Evolutionary conservation across 2,113 vertebrate species (phyloP).

Genomic region (Amphiprion ocellaris): DNA sequence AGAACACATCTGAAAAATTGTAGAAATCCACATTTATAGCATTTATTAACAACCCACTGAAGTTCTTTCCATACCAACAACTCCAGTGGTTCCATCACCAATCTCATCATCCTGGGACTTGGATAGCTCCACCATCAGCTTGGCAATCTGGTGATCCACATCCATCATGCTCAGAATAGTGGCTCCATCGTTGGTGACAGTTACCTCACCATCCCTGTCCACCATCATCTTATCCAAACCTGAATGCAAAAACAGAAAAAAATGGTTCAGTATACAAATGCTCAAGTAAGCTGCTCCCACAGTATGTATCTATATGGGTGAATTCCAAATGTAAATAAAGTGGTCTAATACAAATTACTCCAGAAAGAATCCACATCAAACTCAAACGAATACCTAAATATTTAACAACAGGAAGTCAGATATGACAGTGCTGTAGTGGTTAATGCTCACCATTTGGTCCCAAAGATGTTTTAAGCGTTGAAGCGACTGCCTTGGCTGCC

Average conservation of each 20-base stretch:
- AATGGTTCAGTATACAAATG: neutral
- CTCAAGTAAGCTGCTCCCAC: neutral
- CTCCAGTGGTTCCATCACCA: slow-evolving; percentile 98
- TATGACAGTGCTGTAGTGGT: neutral
- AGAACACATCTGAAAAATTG: neutral
- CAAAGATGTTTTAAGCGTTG: slow-evolving; percentile 94
- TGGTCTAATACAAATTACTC: too few relatives aligned
- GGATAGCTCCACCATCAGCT: slow-evolving; percentile 98
- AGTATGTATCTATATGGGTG: too few relatives aligned
- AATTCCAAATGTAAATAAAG: too few relatives aligned
- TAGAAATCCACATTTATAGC: neutral
- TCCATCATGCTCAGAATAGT: slow-evolving; percentile 99
- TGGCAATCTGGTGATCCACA: slow-evolving; percentile 98
- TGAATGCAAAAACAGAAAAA: slow-evolving; percentile 55
- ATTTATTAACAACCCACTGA: too few relatives aligned
- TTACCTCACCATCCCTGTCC: slow-evolving; percentile 96
- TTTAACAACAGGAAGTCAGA: neutral
- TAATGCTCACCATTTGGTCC: slow-evolving; percentile 93
- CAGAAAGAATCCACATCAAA: neutral
- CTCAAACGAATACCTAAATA: too few relatives aligned
- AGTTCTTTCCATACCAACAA: slow-evolving; percentile 90
- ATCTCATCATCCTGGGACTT: slow-evolving; percentile 99
- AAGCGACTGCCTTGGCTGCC: slow-evolving; percentile 98
- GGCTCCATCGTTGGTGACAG: slow-evolving; percentile 98
- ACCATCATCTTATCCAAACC: slow-evolving; percentile 99